Conservation (phyloP, 2,888 invertebrate genomes). For the Calliscelio sp. region DNA sequence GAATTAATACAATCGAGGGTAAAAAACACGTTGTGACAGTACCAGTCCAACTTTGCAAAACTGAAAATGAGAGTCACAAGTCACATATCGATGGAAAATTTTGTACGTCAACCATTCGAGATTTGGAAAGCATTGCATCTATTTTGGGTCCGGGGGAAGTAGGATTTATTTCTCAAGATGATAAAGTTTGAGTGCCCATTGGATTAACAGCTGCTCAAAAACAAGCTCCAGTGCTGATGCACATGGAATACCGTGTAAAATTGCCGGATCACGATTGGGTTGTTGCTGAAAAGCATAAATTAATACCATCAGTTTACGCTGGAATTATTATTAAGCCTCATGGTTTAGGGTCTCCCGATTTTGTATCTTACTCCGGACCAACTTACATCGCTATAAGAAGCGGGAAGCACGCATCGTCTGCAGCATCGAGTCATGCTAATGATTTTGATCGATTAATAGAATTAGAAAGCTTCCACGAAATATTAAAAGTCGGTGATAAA, state of each 20-base stretch:
- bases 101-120: slow-evolving; percentile 73
- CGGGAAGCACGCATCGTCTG: slow-evolving; percentile 78
- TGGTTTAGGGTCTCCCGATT: slow-evolving; percentile 77
- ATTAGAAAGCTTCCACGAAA: slow-evolving; percentile 57
- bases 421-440: slow-evolving; percentile 76
- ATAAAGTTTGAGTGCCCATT: slow-evolving; percentile 82
- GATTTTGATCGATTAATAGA: slow-evolving; percentile 57
- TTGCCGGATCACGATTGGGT: slow-evolving; percentile 81
- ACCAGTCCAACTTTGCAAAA: slow-evolving; percentile 76
- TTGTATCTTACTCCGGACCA: slow-evolving; percentile 83
- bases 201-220: slow-evolving; percentile 83
- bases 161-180: slow-evolving; percentile 80
- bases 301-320: slow-evolving; percentile 82
- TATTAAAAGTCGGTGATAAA: slow-evolving; percentile 41
- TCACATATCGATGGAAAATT: slow-evolving; percentile 68
- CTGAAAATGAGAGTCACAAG: slow-evolving; percentile 61
- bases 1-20: neutral
- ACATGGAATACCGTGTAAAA: slow-evolving; percentile 76
- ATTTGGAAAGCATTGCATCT: slow-evolving; percentile 74
- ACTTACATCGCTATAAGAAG: slow-evolving; percentile 82
- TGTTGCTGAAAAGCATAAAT: slow-evolving; percentile 79
- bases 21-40: slow-evolving; percentile 75
- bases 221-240: slow-evolving; percentile 82
- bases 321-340: slow-evolving; percentile 75
- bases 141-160: slow-evolving; percentile 75